These are phyloP conservation scores for Danio albolineatus DNA, from an alignment of 2,797 vertebrate genomes.

Conservation along the genomic window DNA sequence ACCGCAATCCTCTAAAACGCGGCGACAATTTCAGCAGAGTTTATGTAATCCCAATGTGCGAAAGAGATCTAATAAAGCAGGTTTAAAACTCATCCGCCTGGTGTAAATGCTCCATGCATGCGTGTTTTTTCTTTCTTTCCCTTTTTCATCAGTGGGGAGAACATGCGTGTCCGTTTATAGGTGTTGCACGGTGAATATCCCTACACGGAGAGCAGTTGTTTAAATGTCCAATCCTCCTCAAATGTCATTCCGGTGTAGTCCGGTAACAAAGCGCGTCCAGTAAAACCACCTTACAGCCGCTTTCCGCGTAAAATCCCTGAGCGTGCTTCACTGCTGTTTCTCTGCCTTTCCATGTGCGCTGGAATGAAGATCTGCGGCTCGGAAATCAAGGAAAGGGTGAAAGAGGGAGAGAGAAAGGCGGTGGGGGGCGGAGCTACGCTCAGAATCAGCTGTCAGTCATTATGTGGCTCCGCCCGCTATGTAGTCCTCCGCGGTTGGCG, in stretches of 20 bases:
- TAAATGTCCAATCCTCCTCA: conserved; percentile 57
- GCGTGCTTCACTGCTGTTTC: conserved; percentile 71
- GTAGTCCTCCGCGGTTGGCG: conserved; percentile 43
- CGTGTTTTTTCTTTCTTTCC: neutral
- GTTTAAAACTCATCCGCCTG: conserved; percentile 23
- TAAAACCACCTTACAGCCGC: conserved; percentile 60
- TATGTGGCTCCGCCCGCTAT: conserved; percentile 52
- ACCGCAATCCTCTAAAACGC: conserved; percentile 41
- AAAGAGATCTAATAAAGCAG: conserved; percentile 11
- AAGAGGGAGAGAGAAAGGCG: conserved; percentile 53
- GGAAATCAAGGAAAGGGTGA: conserved; percentile 65
- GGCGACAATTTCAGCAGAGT: conserved; percentile 5
- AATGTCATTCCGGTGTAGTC: conserved; percentile 69
- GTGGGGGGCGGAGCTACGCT: conserved; percentile 70
- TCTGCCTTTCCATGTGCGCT: conserved; percentile 72
- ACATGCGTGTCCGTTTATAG: conserved; percentile 36
- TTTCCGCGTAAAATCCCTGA: conserved; percentile 74
- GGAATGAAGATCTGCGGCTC: conserved; percentile 73
- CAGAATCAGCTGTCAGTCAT: conserved; percentile 70
- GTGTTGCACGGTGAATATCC: conserved; percentile 58
- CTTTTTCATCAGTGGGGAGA: conserved; percentile 10
- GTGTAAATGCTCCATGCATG: neutral
- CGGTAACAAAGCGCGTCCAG: conserved; percentile 55
- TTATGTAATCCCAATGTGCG: conserved; percentile 33
- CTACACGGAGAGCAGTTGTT: conserved; percentile 61